Evolutionary conservation across 2,888 invertebrate species (phyloP).

Genomic region (Cremastinae sp.): DNA sequence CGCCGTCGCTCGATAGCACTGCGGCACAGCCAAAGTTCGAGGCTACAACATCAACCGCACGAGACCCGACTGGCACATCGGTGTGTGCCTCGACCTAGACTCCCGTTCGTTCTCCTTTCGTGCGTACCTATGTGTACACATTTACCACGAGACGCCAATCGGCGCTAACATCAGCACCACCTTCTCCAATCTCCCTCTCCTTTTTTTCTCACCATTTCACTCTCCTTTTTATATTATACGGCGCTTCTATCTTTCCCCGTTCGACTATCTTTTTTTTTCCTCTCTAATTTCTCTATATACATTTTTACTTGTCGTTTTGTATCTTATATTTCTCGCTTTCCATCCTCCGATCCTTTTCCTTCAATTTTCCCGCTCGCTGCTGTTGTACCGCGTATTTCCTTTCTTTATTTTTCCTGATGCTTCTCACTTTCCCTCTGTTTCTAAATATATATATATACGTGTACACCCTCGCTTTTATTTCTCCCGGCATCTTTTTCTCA

Average conservation of each 20-base stretch:
- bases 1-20: conserved; percentile 79
- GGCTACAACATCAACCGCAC: conserved; percentile 65
- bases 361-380: too few relatives aligned
- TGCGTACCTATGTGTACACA: not conserved
- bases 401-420: too few relatives aligned
- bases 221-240: too few relatives aligned
- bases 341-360: too few relatives aligned
- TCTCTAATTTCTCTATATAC: not conserved
- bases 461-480: too few relatives aligned
- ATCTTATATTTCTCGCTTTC: too few relatives aligned
- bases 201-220: not conserved
- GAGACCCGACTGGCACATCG: conserved; percentile 33
- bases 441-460: not conserved
- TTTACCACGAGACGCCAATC: too few relatives aligned
- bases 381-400: too few relatives aligned
- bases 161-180: too few relatives aligned
- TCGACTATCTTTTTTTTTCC: not conserved
- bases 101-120: conserved; percentile 6
- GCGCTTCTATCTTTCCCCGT: not conserved
- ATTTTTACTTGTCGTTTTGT: too few relatives aligned
- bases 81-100: conserved; percentile 5
- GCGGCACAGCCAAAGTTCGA: conserved; percentile 79
- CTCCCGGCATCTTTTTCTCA: too few relatives aligned
- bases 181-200: not conserved
- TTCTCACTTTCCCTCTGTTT: not conserved